Evolutionary conservation across 92 coral and sea anemone genomes (phyloP).

Genomic region (Phenganax subtilis): DNA sequence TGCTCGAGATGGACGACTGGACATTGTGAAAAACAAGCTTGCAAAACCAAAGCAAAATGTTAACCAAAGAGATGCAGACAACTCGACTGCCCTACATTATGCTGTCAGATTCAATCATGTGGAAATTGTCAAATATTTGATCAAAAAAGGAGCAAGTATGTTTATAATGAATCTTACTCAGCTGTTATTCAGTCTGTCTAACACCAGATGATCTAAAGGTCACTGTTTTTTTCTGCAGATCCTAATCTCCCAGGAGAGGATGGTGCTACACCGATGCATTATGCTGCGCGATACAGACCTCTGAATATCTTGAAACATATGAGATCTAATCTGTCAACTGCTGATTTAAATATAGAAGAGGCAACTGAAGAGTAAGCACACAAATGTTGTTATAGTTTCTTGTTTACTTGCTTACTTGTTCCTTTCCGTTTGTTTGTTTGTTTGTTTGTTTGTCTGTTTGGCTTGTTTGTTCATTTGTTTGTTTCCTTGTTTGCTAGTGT

Average conservation of each 20-base stretch:
- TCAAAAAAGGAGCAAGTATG: conserved; percentile 69
- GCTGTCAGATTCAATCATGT: conserved; percentile 74
- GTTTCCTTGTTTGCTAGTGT: no score
- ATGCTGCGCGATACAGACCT: conserved; percentile 87
- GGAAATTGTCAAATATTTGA: conserved; percentile 57
- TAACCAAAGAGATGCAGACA: conserved; percentile 58
- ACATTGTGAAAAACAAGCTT: conserved; percentile 54
- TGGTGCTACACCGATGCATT: conserved; percentile 91
- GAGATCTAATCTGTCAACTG: conserved; percentile 45
- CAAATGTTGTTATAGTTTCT: background rate
- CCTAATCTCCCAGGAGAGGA: conserved; percentile 59
- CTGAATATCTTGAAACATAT: conserved; percentile 30
- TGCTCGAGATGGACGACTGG: conserved; percentile 81
- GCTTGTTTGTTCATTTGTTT: background rate
- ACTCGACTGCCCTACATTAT: conserved; percentile 67
- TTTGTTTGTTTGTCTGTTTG: no score
- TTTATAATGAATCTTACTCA: background rate
- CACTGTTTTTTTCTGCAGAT: background rate
- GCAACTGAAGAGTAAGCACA: conserved; percentile 21
- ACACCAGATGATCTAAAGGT: no score
- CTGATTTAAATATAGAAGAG: conserved; percentile 32
- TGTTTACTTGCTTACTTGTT: no score
- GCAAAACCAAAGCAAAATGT: conserved; percentile 27
- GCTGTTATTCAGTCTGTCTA: background rate
- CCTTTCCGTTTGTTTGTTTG: no score